phyloP scores from a whole-genome alignment of 2,888 invertebrate species.

The Brenthis daphne region DNA sequence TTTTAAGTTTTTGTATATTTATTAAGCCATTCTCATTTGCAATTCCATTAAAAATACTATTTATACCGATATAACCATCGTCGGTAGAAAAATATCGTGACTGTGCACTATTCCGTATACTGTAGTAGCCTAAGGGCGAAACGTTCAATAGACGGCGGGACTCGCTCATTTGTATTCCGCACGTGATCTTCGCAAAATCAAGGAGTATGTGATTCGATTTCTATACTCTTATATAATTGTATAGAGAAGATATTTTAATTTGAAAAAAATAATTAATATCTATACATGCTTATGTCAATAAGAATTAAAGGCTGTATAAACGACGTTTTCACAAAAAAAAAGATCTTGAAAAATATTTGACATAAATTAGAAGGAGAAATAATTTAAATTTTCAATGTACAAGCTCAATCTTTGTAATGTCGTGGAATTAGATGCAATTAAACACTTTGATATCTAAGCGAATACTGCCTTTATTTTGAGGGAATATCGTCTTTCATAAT shows the following conservation, averaged over 20 bases:
- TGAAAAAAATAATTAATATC: background rate
- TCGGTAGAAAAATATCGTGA: constrained; percentile 16
- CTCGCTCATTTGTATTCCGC: constrained; percentile 67
- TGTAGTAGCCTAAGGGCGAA: constrained; percentile 31
- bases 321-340: too few species aligned
- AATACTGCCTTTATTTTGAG: too few species aligned
- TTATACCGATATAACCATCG: constrained; percentile 12
- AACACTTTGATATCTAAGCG: too few species aligned
- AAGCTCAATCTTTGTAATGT: too few species aligned
- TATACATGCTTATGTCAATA: too few species aligned
- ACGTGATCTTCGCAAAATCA: constrained; percentile 74
- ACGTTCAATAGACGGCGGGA: constrained; percentile 49
- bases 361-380: too few species aligned
- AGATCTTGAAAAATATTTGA: too few species aligned
- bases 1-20: too few species aligned
- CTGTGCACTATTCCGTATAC: constrained; percentile 14
- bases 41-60: background rate
- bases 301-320: too few species aligned
- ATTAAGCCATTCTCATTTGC: background rate
- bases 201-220: constrained; percentile 82
- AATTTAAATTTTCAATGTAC: too few species aligned
- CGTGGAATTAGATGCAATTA: too few species aligned
- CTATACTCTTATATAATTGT: constrained; percentile 58
- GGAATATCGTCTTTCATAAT: too few species aligned
- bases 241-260: constrained; percentile 49